These are phyloP conservation scores for Macrochelys suwanniensis DNA, from an alignment of 2,797 vertebrate species.

Conservation along the genomic window DNA sequence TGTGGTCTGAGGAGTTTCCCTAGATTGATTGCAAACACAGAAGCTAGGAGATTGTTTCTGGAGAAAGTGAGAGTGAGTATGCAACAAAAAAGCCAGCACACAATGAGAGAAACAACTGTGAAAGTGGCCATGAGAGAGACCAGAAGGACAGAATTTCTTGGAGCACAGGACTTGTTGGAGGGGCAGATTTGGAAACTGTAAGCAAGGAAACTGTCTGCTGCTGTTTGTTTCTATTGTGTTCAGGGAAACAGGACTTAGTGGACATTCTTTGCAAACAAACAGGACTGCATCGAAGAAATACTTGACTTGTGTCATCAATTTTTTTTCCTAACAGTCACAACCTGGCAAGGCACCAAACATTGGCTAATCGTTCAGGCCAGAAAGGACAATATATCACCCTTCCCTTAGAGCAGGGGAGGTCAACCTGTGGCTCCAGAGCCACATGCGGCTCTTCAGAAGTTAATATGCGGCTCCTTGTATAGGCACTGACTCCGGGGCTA, in stretches of 20 bases:
- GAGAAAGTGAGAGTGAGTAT: accelerated
- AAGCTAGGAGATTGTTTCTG: neutral
- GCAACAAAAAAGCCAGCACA: neutral
- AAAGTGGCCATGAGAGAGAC: neutral
- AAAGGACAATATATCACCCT: neutral
- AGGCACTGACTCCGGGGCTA: too few species aligned
- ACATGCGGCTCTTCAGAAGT: too few species aligned
- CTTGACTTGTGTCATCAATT: neutral
- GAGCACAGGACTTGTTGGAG: neutral
- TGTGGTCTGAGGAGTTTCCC: neutral
- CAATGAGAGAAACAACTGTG: neutral
- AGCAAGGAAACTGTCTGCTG: neutral
- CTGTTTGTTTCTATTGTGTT: neutral
- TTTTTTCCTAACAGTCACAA: neutral
- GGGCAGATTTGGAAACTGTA: accelerated
- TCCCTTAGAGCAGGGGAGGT: neutral
- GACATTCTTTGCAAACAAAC: neutral
- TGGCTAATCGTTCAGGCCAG: neutral
- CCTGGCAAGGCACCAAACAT: neutral
- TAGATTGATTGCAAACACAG: neutral
- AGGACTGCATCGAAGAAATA: neutral
- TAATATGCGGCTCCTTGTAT: too few species aligned
- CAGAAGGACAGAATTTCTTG: neutral
- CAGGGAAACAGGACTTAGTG: neutral
- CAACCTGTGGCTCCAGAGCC: too few species aligned